A percentile compares a stretch with the other conserved stretches of the same genome.
Evolutionary conservation across 64 coral and sea anemone genomes (phyloP).

Genomic region (Astreopora myriophthalma): DNA sequence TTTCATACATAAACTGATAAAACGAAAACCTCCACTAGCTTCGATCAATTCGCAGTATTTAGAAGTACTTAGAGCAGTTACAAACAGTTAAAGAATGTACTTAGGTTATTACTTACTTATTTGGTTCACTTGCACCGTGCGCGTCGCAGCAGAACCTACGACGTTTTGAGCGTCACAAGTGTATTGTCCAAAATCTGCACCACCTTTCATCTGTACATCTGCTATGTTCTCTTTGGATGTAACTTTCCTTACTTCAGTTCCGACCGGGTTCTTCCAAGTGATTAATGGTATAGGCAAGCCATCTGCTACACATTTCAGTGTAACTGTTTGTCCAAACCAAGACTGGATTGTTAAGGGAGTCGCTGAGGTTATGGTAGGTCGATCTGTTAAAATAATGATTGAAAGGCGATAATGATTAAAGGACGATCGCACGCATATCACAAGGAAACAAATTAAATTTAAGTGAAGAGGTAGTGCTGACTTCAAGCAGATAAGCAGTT

Average conservation of each 20-base stretch:
- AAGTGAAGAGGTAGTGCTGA: too few relatives aligned
- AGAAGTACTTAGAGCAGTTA: too few relatives aligned
- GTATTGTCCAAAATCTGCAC: conserved; percentile 12
- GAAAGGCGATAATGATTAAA: too few relatives aligned
- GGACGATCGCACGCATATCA: too few relatives aligned
- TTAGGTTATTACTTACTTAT: conserved; percentile 25
- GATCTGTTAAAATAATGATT: not conserved
- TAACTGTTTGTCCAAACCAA: conserved; percentile 11
- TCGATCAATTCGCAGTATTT: too few relatives aligned
- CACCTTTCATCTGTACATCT: not conserved
- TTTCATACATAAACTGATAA: too few relatives aligned
- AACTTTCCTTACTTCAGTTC: not conserved
- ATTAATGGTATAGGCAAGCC: not conserved
- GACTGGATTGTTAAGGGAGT: not conserved
- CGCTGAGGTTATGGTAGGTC: not conserved
- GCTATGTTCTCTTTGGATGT: not conserved
- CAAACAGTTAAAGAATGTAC: too few relatives aligned
- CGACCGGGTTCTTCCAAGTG: not conserved
- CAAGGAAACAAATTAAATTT: too few relatives aligned
- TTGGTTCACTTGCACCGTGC: not conserved
- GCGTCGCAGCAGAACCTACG: not conserved
- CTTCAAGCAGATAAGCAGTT: too few relatives aligned
- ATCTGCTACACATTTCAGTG: conserved; percentile 1
- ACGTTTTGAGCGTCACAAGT: not conserved
- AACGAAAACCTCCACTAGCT: too few relatives aligned